Evolutionary conservation across 1,140 invertebrate species (phyloP), one percentile per base, ranked within the genome.

Genomic region (Drosophila watanabei): DNA sequence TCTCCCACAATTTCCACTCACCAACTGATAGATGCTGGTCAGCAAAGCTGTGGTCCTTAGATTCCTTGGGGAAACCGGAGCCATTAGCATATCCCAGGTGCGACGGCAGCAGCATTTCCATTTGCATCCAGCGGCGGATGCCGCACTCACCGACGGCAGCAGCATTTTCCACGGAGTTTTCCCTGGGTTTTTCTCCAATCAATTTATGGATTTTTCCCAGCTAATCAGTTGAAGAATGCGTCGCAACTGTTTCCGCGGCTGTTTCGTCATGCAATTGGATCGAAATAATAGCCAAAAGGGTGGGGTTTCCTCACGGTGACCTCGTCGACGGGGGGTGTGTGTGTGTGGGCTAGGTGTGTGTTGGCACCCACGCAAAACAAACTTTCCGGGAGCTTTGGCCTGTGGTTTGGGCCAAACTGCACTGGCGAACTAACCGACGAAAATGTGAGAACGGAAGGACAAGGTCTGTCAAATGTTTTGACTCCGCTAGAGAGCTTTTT

Each of bases 21-120:
- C 92, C 86, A 93, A 43, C 56, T 93, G 89, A 57, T 92, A 93
- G 49, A 93, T 92, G 61, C 86, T 90, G 24, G 88, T 92, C 10
- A 93, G 52, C 30, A 93, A 51, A 0, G 92, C 92, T 4, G 92
- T 92, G 35, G 92, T 79, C 16, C 92, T 80, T 30, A 93, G 71
- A 46, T 93, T 92, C 39, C 79, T 92, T 24, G 92, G 92, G 5
- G 91, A 78, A 43, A 92, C 60, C 1, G 92, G 92, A 10, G 92
- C 73, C 79, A 93, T 84, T 3, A 92, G 8, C 51, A 79, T 73
- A 5, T 92, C 79, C 81, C 88, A 87, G 30, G 80, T 56, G 33
- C 69, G 61, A 28, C 84, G 80, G 39, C 75, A 82, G 20, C 75
- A 85, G 52, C 75, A 79, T 33, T 54, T 78, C 63, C 81, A 85